Conservation (phyloP, 2,113 vertebrate species). For the human region GRCh38 chr15:94905001-94905500, state of each 20-base stretch:
- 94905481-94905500: slow-evolving; percentile 82
- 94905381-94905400: slow-evolving; percentile 88
- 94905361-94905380: slow-evolving; percentile 92
- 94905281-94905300: slow-evolving; percentile 90
- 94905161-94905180: not conserved
- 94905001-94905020: not conserved
- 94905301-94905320: slow-evolving; percentile 93
- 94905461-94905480: slow-evolving; percentile 80
- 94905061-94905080: not conserved
- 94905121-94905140: not conserved
- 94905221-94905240: slow-evolving; percentile 75
- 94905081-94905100: not conserved
- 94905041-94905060: not conserved
- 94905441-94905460: slow-evolving; percentile 92
- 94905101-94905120: not conserved
- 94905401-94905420: slow-evolving; percentile 93
- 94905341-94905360: slow-evolving; percentile 99
- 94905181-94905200: slow-evolving; percentile 49
- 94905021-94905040: not conserved
- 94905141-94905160: not conserved
- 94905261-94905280: slow-evolving; percentile 86
- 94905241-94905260: slow-evolving; percentile 82
- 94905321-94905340: slow-evolving; percentile 98
- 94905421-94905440: slow-evolving; percentile 96
- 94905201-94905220: slow-evolving; percentile 63